phyloP scores from a whole-genome alignment of 2,113 vertebrate species.

The Protobothrops flavoviridis region DNA sequence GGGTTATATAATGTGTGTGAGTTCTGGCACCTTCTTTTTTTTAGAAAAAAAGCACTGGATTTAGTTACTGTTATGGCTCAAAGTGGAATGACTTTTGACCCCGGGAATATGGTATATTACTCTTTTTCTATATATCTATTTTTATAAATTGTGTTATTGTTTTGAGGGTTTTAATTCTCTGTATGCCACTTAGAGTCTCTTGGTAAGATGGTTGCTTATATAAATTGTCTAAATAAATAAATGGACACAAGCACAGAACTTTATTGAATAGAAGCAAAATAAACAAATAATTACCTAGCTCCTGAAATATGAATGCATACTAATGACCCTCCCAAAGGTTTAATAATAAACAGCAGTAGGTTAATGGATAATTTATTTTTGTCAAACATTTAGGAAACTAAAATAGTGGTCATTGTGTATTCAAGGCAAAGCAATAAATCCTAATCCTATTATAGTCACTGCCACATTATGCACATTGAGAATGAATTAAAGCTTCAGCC shows the following conservation, averaged over 20 bases:
- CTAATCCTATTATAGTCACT: neutral
- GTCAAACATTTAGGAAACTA: constrained; percentile 5
- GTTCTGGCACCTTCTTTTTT: too few species aligned
- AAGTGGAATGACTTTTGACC: neutral
- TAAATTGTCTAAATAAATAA: neutral
- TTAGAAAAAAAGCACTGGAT: neutral
- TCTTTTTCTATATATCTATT: neutral
- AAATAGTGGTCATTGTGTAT: constrained; percentile 34
- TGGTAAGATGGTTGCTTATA: neutral
- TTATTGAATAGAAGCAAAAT: neutral
- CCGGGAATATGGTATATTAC: neutral
- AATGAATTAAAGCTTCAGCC: neutral
- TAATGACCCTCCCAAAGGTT: constrained; percentile 15
- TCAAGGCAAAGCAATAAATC: constrained; percentile 17
- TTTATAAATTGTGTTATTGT: neutral
- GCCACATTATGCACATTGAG: constrained; percentile 1
- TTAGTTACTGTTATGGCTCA: neutral
- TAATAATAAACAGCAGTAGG: rapidly evolving
- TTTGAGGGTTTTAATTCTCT: neutral
- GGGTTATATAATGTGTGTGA: too few species aligned
- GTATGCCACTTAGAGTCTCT: neutral
- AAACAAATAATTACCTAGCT: neutral
- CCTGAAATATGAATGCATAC: neutral
- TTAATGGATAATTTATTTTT: constrained; percentile 30
- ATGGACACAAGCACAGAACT: neutral